Base-by-base conservation (phyloP, 2,888 invertebrate species). In the Spodoptera littoralis region DNA sequence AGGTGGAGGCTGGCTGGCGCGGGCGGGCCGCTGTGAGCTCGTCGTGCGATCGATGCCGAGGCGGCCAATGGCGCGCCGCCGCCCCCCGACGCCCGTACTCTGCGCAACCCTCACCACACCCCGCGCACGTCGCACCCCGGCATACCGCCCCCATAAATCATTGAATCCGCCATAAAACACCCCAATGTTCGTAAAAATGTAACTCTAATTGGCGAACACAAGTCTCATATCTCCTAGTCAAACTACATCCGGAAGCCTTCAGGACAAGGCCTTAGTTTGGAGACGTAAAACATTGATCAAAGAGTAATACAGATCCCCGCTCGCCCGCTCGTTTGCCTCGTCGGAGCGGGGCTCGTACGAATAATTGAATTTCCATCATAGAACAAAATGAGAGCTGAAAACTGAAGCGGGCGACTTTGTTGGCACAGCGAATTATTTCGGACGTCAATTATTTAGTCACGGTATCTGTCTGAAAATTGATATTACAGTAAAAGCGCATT, bases 311-410 rank as follows among this genome's bases (percentile, higher is more conserved):
- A 84, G 86, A 82, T 84, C 81, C 83, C 85, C 83, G 82, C 84
- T 83, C 88, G 83, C 88, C 88, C 90, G 86, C 84, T 80, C 71
- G 71, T 73, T 79, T 74, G 70, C 88, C 85, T 84, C 88, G 82
- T 64, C 80, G 84, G 79, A 85, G 86, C 86, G 85, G 81, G 85
- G 88, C 86, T 90, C 89, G 90, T 86, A 90, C 91, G 91, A 92
- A 93, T 94, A 94, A 94, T 94, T 94, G 91, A 94, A 94, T 94
- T 94, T 93, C 88, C 93, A 92, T 92, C 93, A 90, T 90, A 90
- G 92, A 91, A 92, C 91, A 91, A 92, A 93, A 94, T 93, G 92
- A 92, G 90, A 92, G 88, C 88, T 91, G 92, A 92, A 93, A 92
- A 93, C 92, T 92, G 93, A 92, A 92, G 90, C 92, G 90, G 84